Evolutionary conservation across 2,888 invertebrate genomes (phyloP), one percentile per base, ranked within the genome.

Genomic region (Athalia cordata): DNA sequence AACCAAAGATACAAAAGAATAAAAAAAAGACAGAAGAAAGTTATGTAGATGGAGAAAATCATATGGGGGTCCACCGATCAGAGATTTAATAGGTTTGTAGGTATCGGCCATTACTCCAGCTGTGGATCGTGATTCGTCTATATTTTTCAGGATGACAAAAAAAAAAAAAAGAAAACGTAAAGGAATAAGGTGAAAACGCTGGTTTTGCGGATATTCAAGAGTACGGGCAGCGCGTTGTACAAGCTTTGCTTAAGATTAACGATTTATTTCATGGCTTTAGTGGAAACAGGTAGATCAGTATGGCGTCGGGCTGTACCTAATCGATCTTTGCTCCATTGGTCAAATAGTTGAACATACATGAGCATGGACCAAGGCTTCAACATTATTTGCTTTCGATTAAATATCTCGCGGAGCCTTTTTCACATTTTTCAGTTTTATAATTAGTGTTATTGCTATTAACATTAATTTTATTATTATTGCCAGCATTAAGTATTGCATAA

Each of bases 361-460:
- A 57, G 72, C 72, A 72, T 47, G 72, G 72, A 61, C 49, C 72
- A 72, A 72, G 72, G 72, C 49, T 61, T 45, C 59, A 45, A 57
- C 29, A 29, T 29, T 29, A 29, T 29, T 29, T 29, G 29, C 55
- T 55, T 55, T n/a, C 3, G 55, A 11, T 55, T 67, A 49, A 7
- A 50, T n/a, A 47, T 29, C n/a, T 15, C 72, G 43, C 59, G 47
- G 5, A 15, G 43, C 59, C 59, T 57, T 15, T 59, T 57, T 29
- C 50, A 43, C 68, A n/a, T 52, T 55, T 49, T 6, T 55, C 52
- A 55, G 8, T 55, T 11, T n/a, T 55, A 11, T n/a, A 11, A 55
- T 55, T 49, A 11, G 47, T 49, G 6, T 50, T 67, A 13, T 50
- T 50, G 7, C 8, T 43, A 15, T 68, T 68, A 50, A 7, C 5